Evolutionary conservation across 2,797 vertebrate species (phyloP), one percentile per base, ranked within the genome.

Genomic region (Alfaro cultratus): DNA sequence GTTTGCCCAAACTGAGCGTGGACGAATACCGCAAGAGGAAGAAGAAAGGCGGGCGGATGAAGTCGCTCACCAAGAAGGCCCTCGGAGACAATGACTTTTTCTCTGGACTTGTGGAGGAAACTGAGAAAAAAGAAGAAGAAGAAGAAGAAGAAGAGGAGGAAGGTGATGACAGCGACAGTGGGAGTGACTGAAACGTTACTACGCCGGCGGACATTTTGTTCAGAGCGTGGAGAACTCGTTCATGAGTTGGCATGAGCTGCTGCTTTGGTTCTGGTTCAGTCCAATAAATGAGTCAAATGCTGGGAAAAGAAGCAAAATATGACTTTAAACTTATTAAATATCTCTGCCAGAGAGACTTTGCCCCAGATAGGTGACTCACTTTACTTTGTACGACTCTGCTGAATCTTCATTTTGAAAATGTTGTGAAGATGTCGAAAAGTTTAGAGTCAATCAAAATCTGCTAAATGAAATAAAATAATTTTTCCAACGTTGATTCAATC

Each of bases 31-130:
- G 97, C 16, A 96, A 94, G 84, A 96, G 97, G 64, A 98, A 97
- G 94, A 98, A 97, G 89, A 98, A 96, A 31, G 96, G 95, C 8
- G 95, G 95, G 0, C 93, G 94, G 0, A 95, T 99, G 77, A 96
- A 94, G 73, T 96, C 97, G 0, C 95, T 99, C 41, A 97, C 96
- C 86, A 94, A 94, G 82, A 99, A 99, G 85, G 98, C 97, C 0
- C 85, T 92, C 11, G 97, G 97, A n/a, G 94, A 95, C 0, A 95
- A 96, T 11, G 96, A 98, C 86, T 99, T 99, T 89, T 99, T 98
- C 71, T 93, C 97, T 0, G 98, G 95, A 71, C 95, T 99, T 5
- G 88, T 94, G 39, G 97, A 98, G 3, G 95, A 95, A 49, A 68
- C 82, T 0, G 77, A 93, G 29, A 79, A 76, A n/a, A 87, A 93